phyloP scores from a whole-genome alignment of 2,797 vertebrate species.

The Trichosurus vulpecula region DNA sequence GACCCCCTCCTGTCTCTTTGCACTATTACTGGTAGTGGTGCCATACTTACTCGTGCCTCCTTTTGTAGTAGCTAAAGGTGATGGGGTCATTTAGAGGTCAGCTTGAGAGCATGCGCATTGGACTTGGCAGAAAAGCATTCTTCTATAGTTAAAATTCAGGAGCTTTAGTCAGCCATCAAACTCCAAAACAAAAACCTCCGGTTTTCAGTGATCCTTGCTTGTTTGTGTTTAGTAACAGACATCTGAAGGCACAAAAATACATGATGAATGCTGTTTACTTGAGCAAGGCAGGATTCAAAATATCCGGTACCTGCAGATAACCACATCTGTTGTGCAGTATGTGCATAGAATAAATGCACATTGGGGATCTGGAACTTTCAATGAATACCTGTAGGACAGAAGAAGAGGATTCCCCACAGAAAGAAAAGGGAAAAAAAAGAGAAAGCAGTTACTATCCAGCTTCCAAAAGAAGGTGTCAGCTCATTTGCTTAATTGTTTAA shows the following conservation, averaged over 20 bases:
- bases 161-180: conserved; percentile 2
- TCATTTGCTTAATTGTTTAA: not conserved
- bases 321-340: conserved; percentile 2
- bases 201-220: not conserved
- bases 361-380: not conserved
- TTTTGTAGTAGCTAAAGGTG: not conserved
- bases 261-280: conserved; percentile 29
- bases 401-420: not conserved
- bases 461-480: not conserved
- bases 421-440: not conserved
- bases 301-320: conserved; percentile 10
- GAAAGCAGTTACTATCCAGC: not conserved
- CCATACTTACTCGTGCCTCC: conserved; percentile 11
- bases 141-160: conserved; percentile 10
- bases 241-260: conserved; percentile 36
- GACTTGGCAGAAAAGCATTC: not conserved
- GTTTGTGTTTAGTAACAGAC: conserved; percentile 42
- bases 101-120: fast-evolving
- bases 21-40: fast-evolving
- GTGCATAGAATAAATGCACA: not conserved
- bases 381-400: conserved; percentile 12
- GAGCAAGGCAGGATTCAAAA: conserved; percentile 11
- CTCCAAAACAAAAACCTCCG: conserved; percentile 19
- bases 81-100: conserved; percentile 17
- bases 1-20: conserved; percentile 58